Evolutionary conservation across 2,888 invertebrate genomes (phyloP).

Genomic region (Omphaloscelis lunosa): DNA sequence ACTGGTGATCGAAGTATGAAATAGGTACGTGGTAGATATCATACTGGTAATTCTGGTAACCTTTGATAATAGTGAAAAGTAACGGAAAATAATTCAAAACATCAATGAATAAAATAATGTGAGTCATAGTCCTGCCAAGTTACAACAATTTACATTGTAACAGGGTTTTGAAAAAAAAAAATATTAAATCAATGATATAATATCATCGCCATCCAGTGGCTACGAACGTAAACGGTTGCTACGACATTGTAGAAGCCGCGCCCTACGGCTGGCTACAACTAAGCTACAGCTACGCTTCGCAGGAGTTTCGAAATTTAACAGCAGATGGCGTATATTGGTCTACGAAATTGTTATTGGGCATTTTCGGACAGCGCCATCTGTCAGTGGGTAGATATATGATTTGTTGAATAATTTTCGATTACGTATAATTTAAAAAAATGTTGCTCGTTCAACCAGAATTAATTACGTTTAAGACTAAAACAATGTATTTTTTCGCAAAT

Average conservation of each 20-base stretch:
- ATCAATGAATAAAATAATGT: background rate
- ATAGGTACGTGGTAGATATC: background rate
- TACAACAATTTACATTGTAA: background rate
- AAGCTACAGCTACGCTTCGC: background rate
- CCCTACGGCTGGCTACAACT: constrained; percentile 5
- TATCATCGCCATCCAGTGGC: constrained; percentile 28
- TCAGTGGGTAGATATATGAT: background rate
- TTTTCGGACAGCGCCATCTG: constrained; percentile 5
- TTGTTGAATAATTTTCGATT: no score
- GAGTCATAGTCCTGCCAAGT: background rate
- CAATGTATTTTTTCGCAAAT: background rate
- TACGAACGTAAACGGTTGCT: constrained; percentile 5
- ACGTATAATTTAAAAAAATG: background rate
- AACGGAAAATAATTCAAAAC: background rate
- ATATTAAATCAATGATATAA: no score
- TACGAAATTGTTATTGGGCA: background rate
- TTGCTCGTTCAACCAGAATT: background rate
- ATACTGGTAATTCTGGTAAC: background rate
- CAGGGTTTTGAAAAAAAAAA: background rate
- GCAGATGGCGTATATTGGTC: constrained; percentile 33
- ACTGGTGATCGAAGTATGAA: no score
- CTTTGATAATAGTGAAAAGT: background rate
- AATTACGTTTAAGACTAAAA: background rate
- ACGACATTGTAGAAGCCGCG: background rate
- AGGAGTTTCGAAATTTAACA: constrained; percentile 12